phyloP scores from a whole-genome alignment of 2,888 invertebrate genomes.

The Omphaloscelis lunosa region DNA sequence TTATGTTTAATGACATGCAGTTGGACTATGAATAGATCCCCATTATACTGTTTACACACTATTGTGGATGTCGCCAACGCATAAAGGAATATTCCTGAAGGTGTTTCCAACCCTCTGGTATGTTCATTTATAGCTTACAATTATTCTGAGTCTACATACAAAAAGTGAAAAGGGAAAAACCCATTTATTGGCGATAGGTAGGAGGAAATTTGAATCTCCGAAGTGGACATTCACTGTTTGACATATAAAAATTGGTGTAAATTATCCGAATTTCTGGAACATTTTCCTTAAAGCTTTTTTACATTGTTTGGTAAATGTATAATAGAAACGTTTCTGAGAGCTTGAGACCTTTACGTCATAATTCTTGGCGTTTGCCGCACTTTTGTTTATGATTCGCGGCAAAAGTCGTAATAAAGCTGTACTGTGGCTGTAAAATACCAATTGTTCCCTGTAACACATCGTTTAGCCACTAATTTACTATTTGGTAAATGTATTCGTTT shows the following conservation, averaged over 20 bases:
- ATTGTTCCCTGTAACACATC: constrained; percentile 47
- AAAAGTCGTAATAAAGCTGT: constrained; percentile 33
- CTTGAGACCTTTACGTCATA: constrained; percentile 48
- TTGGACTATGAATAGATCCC: constrained; percentile 38
- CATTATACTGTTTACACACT: constrained; percentile 23
- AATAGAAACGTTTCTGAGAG: constrained; percentile 50
- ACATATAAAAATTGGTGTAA: constrained; percentile 4
- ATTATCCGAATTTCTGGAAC: not conserved
- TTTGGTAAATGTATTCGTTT: constrained; percentile 9
- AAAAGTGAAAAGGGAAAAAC: not conserved
- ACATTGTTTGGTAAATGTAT: constrained; percentile 29
- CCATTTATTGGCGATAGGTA: too few species aligned
- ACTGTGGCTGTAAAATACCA: constrained; percentile 37
- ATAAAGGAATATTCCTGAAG: constrained; percentile 35
- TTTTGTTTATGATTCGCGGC: constrained; percentile 52
- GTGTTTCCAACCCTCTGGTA: constrained; percentile 19
- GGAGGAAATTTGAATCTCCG: not conserved
- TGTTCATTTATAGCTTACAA: constrained; percentile 2
- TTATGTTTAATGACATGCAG: constrained; percentile 36
- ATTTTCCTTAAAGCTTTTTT: constrained; percentile 57
- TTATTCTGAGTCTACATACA: not conserved
- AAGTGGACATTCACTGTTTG: constrained; percentile 10
- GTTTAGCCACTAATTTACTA: constrained; percentile 21
- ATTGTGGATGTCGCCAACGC: constrained; percentile 28
- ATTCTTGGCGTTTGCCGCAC: constrained; percentile 46